Base-by-base conservation (phyloP, 2,113 vertebrate species). In the Sardina pilchardus region DNA sequence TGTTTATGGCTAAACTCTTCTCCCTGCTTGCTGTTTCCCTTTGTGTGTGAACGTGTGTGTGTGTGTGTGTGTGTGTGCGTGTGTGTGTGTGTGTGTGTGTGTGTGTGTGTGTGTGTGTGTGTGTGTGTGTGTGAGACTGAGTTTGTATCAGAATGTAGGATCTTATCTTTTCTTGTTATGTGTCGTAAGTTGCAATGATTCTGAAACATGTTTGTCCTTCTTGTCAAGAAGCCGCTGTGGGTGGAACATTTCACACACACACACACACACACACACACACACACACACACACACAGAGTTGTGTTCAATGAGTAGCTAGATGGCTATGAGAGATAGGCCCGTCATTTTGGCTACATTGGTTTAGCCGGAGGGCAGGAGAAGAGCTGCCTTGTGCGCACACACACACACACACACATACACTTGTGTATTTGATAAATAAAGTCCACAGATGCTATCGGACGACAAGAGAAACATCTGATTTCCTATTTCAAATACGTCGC, bases 401-500 rank as follows among this genome's bases (percentile, higher is more conserved):
- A n/a, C n/a, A n/a, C n/a, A n/a, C n/a, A n/a, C n/a, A n/a, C n/a
- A n/a, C n/a, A n/a, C n/a, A n/a, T n/a, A n/a, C n/a, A n/a, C n/a
- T n/a, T n/a, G 59, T 80, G 50, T 56, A 85, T 87, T 85, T 75
- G 86, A 87, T 85, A 85, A 85, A 81, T 85, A 81, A 85, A 82
- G 16, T 6, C 59, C 48, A 56, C 24, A 85, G 86, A 85, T 85
- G 43, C 63, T 81, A 87, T 86, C 81, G 42, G 21, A 30, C 43
- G 83, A 83, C 63, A 43, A 47, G 36, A 84, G 67, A 82, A 48
- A 84, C 82, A 84, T 59, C 86, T 47, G 80, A 86, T 83, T 45
- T 71, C 80, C 81, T 45, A 56, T 86, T 48, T 53, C 24, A 82
- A 8, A 83, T 75, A 78, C 81, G 12, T 83, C 50, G 39, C 85